Evolutionary conservation across 2,888 invertebrate species (phyloP), one percentile per base, ranked within the genome.

Genomic region (Melolontha melolontha): DNA sequence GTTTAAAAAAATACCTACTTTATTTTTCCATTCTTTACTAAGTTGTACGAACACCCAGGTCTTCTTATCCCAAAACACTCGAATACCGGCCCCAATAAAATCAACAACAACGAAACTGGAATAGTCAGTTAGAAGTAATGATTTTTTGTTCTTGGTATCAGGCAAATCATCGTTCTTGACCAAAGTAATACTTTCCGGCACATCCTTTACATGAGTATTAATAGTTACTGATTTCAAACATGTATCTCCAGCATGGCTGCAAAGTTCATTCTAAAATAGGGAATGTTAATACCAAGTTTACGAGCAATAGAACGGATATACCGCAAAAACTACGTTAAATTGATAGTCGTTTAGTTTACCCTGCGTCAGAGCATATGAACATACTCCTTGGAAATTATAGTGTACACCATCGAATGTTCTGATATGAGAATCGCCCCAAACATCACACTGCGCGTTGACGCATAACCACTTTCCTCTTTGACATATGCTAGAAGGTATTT

Each of bases 351-450:
- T 17, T 7, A 57, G 40, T 29, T 42, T 41, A 10, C 42, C 55
- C n/a, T 64, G 50, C 1, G 16, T 14, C n/a, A 64, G n/a, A 11
- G 14, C n/a, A 39, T 41, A 64, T 2, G 50, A 40, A 22, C 64
- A 64, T 12, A 29, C 50, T 5, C 64, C 64, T 16, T 64, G 50
- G 22, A 51, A 64, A 51, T 50, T 27, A 14, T 51, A 64, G 14
- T 40, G 40, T 7, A 27, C 41, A 0, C 90, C 91, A 82, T 95
- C 95, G 80, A 92, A 95, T 0, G 93, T 92, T 71, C 87, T 87
- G 78, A 92, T 89, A 82, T 95, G 95, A 0, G 94, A 93, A 80
- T 94, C 94, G 2, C 95, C 95, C 91, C 93, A 94, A 1, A 91
- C 90, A 7, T 88, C 85, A 79, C 95, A 95, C 0, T 64, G 55